Evolutionary conservation across 2,888 invertebrate species (phyloP), one percentile per base, ranked within the genome.

Genomic region (Pyralis farinalis): DNA sequence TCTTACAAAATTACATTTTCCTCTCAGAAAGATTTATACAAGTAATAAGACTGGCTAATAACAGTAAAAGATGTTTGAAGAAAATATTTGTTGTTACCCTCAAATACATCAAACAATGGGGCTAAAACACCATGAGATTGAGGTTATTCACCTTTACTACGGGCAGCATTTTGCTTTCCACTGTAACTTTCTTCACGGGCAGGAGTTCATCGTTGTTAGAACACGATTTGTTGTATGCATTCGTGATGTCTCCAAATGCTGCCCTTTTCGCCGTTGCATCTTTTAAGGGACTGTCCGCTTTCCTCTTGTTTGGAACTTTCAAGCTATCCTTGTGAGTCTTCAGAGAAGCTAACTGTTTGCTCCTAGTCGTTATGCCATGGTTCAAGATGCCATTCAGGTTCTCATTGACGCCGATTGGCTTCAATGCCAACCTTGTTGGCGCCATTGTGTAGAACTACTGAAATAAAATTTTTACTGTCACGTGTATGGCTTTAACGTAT

Each of bases 161-260:
- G 47, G 88, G 87, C 10, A 89, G 81, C 68, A 83, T 70, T 79
- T 90, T 90, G 47, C 72, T 78, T 60, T 85, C 88, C 51, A 87
- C 82, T 29, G 84, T 89, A 47, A 90, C 91, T 75, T 86, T 90
- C 61, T 86, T 91, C 32, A 82, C 59, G 38, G 70, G 69, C 63
- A 74, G 68, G 47, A 63, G 60, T 62, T 87, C 85, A 43, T 82
- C 77, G 44, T 84, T 80, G 36, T 84, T 82, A 9, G 66, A 78
- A 38, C 62, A 65, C 32, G 84, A 70, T 55, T 90, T 89, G 58
- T 85, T 80, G 53, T 84, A 77, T 49, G 93, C 94, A 81, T 96
- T 96, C 37, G 96, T 96, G 53, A 97, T 92, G 74, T 97, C 97
- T 46, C 95, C 95, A 66, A 97, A 92, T 1, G 96, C 97, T 30